Percentiles rank a stretch among this genome's conserved stretches.
Conservation (phyloP, 2,888 invertebrate genomes). For the Pseudococcus viburni region DNA sequence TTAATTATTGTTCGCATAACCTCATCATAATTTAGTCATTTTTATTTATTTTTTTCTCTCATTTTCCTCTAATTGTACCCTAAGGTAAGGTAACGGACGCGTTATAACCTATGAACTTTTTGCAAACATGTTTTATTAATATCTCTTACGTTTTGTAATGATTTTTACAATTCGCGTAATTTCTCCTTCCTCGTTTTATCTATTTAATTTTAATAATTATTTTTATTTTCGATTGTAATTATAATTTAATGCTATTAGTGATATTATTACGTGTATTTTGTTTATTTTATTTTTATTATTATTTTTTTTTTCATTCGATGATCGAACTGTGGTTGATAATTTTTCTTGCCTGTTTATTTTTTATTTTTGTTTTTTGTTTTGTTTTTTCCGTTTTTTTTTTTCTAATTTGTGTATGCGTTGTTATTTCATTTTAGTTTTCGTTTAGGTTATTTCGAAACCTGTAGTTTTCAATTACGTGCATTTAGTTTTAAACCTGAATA, state of each 20-base stretch:
- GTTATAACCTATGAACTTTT: not conserved
- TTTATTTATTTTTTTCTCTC: not conserved
- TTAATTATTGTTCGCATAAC: constrained; percentile 20
- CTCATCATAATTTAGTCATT: constrained; percentile 28
- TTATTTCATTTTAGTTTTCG: not conserved
- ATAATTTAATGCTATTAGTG: constrained; percentile 4
- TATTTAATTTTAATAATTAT: constrained; percentile 20
- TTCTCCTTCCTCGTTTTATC: constrained; percentile 18
- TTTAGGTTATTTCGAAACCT: constrained; percentile 4
- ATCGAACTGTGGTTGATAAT: constrained; percentile 35
- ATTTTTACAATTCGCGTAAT: not conserved
- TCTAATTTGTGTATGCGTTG: constrained; percentile 35
- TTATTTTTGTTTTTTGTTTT: constrained; percentile 12
- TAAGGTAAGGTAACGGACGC: not conserved
- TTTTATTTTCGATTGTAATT: not conserved
- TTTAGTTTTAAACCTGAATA: constrained; percentile 43
- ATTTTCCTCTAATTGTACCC: not conserved
- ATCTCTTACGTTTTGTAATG: not conserved
- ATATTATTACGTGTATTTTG: not conserved
- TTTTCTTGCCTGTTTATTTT: constrained; percentile 13
- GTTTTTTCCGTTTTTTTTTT: not conserved
- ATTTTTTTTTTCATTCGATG: not conserved
- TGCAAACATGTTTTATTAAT: not conserved
- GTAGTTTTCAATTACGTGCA: constrained; percentile 40
- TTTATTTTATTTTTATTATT: not conserved